Evolutionary conservation across 1,140 invertebrate species (phyloP).

Genomic region (Luehdorfia chinensis): DNA sequence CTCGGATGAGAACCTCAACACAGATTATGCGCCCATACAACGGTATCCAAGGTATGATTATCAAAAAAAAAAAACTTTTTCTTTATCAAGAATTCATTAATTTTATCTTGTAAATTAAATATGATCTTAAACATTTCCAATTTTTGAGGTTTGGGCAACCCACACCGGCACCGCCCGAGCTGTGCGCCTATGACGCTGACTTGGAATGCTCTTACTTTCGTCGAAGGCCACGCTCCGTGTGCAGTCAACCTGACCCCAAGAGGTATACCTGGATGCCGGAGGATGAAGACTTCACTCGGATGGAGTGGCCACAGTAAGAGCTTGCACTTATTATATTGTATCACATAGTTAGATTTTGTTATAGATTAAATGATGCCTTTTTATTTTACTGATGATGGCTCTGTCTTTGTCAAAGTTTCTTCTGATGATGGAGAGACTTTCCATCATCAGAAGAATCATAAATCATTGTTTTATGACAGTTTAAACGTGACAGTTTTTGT

Average conservation of each 20-base stretch:
- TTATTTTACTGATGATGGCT: too few relatives aligned
- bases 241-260: slow-evolving; percentile 83
- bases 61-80: too few relatives aligned
- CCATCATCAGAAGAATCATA: too few relatives aligned
- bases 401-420: too few relatives aligned
- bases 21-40: slow-evolving; percentile 84
- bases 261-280: slow-evolving; percentile 86
- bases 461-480: too few relatives aligned
- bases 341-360: too few relatives aligned
- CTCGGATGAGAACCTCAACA: slow-evolving; percentile 90
- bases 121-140: too few relatives aligned
- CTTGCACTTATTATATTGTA: not conserved
- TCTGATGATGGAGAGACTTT: too few relatives aligned
- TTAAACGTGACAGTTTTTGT: too few relatives aligned
- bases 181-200: slow-evolving; percentile 81
- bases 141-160: slow-evolving; percentile 79
- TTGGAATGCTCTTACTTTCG: slow-evolving; percentile 87
- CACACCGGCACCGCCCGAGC: slow-evolving; percentile 73
- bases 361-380: too few relatives aligned
- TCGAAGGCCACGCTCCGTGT: slow-evolving; percentile 84
- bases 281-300: slow-evolving; percentile 83
- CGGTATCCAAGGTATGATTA: slow-evolving; percentile 80
- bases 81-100: too few relatives aligned
- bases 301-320: slow-evolving; percentile 82
- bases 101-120: too few relatives aligned